phyloP scores from a whole-genome alignment of 2,113 vertebrate species.

The Merops nubicus region DNA sequence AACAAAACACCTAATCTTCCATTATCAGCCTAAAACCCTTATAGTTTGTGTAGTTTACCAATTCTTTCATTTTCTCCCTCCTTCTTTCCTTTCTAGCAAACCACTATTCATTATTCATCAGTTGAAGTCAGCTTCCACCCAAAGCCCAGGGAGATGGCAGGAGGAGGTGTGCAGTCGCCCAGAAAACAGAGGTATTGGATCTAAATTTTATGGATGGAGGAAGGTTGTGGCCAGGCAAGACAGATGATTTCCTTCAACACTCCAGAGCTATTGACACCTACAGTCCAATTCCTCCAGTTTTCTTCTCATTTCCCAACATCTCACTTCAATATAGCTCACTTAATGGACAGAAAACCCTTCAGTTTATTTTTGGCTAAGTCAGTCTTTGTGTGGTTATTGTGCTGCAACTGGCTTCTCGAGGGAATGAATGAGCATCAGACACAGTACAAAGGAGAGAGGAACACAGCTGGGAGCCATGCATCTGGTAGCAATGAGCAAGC shows the following conservation, averaged over 20 bases:
- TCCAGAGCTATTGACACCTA: neutral
- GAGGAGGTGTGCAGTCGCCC: neutral
- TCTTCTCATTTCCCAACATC: neutral
- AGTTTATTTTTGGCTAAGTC: neutral
- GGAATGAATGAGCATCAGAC: neutral
- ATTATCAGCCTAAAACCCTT: neutral
- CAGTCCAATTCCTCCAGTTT: neutral
- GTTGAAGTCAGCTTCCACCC: neutral
- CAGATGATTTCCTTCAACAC: neutral
- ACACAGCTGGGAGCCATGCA: neutral
- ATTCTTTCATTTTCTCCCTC: neutral
- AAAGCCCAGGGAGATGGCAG: neutral
- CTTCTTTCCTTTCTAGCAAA: neutral
- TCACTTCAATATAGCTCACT: neutral
- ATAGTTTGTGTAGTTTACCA: neutral
- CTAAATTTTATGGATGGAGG: neutral
- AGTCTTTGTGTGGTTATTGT: neutral
- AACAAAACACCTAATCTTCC: neutral
- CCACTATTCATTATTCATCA: neutral
- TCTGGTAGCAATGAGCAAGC: neutral
- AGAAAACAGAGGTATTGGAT: neutral
- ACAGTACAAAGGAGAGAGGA: neutral
- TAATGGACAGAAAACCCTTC: neutral
- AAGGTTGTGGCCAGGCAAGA: neutral
- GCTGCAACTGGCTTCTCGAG: neutral